phyloP scores from a whole-genome alignment of 2,113 vertebrate species.

The Tetrao urogallus region DNA sequence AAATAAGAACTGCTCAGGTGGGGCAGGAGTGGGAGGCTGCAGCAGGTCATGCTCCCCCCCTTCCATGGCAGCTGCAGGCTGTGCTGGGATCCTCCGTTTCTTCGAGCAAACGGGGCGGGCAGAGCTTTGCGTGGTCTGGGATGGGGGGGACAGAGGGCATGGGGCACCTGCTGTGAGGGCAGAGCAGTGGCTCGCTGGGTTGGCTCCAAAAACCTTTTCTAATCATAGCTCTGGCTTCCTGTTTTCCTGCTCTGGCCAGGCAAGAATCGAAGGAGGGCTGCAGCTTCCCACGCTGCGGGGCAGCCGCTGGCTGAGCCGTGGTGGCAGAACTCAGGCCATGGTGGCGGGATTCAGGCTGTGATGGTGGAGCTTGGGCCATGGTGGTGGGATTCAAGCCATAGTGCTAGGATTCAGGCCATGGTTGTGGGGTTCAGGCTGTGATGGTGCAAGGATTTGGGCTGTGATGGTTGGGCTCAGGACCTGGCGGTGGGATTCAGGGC shows the following conservation, averaged over 20 bases:
- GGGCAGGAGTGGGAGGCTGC: neutral
- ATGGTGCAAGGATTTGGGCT: no score
- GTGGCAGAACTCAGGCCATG: neutral
- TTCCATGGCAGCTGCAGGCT: neutral
- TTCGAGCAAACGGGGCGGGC: neutral
- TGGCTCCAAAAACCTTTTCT: constrained; percentile 37
- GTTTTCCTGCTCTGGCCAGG: neutral
- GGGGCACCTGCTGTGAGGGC: constrained; percentile 18
- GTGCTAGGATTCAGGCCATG: no score
- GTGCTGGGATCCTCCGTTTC: neutral
- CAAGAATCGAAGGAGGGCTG: neutral
- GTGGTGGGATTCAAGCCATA: no score
- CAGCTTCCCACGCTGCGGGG: neutral
- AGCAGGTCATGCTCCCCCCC: neutral
- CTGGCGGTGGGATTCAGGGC: no score
- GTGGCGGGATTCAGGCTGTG: no score
- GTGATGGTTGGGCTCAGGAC: no score
- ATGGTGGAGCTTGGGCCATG: no score
- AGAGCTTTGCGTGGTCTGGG: neutral
- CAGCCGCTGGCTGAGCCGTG: neutral
- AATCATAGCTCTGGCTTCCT: constrained; percentile 13
- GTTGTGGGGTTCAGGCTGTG: no score
- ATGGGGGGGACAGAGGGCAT: neutral
- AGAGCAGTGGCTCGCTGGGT: neutral
- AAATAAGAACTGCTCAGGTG: neutral